Evolutionary conservation across 2,797 vertebrate genomes (phyloP).

Genomic region (Sus cebifrons): DNA sequence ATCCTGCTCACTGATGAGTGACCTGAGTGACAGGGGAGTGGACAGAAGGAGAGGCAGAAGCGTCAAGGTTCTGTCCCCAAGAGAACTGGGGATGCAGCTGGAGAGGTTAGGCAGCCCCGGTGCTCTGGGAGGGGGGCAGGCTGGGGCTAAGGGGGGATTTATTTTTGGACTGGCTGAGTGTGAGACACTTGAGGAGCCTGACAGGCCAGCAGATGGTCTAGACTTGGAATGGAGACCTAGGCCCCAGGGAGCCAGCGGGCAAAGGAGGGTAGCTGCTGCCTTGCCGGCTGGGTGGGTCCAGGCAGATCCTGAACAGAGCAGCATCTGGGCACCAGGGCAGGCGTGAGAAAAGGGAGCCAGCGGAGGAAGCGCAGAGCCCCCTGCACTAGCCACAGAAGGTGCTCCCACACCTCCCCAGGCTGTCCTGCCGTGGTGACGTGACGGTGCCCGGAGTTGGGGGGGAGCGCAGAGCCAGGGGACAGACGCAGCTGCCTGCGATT

Average conservation of each 20-base stretch:
- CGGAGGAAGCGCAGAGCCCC: no score
- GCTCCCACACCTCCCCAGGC: no score
- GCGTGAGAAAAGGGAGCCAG: not conserved
- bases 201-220: slow-evolving; percentile 74
- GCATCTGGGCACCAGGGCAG: not conserved
- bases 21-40: not conserved
- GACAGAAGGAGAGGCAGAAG: not conserved
- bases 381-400: no score
- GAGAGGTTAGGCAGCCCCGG: not conserved
- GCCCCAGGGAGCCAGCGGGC: slow-evolving; percentile 54
- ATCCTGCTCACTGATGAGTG: not conserved
- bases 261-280: no score
- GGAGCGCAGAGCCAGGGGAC: no score
- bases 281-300: not conserved
- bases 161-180: slow-evolving; percentile 75
- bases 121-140: not conserved
- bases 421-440: no score
- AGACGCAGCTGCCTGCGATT: no score
- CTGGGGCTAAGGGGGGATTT: slow-evolving; percentile 60
- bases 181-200: slow-evolving; percentile 76
- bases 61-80: not conserved
- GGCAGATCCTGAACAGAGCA: not conserved
- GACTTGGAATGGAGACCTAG: slow-evolving; percentile 80
- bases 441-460: no score
- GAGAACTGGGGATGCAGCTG: not conserved